Evolutionary conservation across 2,888 invertebrate genomes (phyloP), one percentile per base, ranked within the genome.

Genomic region (Hydraecia micacea): DNA sequence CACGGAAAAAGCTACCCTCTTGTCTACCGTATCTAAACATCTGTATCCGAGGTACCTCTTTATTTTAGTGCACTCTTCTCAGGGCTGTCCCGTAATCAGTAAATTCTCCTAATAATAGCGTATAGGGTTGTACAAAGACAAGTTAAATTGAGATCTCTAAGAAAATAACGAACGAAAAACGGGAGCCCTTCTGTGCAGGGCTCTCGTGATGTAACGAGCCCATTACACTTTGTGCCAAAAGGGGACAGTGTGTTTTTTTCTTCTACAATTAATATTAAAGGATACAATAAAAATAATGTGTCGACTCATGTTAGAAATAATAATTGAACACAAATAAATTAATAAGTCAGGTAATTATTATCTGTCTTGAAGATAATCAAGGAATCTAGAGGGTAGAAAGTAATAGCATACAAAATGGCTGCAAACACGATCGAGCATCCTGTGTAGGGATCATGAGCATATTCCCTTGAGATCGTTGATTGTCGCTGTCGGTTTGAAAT

Each of bases 191-290:
- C 83, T 93, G 94, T 93, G 93, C 91, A 83, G 88, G 91, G 87
- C 92, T 91, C 94, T 93, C 88, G 82, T 87, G 62, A 81, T 87
- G 90, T 95, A 94, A 95, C 95, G 94, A 94, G 92, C 87, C 81
- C 74, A 70, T 76, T 93, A 89, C 90, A 93, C 88, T 58, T n/a
- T 11, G 69, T 42, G 90, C 87, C 88, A 90, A 88, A 46, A 42
- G 65, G 49, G 49, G 21, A 36, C 69, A 68, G 67, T 62, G 28
- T 28, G 15, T 52, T 52, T 52, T 55, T 55, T 11, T n/a, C 11
- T 55, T 55, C 11, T 55, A 55, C 55, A n/a, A 9, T 55, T 55
- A 25, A n/a, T 11, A 55, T 4, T 25, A n/a, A 55, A n/a, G 52
- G 9, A 55, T 11, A 11, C 4, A 25, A 25, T 55, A 58, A 28